These are phyloP conservation scores for Lumbricus terrestris DNA, from an alignment of 2,888 invertebrate species.

Conservation along the genomic window DNA sequence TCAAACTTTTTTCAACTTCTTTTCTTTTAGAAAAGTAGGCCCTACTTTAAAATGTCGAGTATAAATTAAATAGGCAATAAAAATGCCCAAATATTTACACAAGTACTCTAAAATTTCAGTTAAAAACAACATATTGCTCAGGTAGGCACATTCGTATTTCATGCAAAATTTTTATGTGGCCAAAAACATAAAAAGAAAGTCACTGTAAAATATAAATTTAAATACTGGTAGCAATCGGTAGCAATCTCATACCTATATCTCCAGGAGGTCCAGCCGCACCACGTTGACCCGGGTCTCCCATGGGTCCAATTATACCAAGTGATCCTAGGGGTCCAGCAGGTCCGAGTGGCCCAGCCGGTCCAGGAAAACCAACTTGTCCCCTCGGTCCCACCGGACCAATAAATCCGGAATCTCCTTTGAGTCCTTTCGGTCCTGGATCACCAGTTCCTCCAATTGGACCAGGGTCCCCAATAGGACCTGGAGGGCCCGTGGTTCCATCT, in stretches of 20 bases:
- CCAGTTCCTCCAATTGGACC: conserved; percentile 20
- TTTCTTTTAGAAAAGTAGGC: no score
- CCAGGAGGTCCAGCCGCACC: conserved; percentile 17
- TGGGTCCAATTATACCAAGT: background rate
- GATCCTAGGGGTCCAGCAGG: background rate
- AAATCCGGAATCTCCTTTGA: conserved; percentile 7
- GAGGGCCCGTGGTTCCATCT: background rate
- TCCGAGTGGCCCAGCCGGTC: conserved; percentile 21
- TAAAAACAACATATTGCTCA: background rate
- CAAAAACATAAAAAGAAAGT: background rate
- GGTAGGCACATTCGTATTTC: background rate
- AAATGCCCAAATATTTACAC: no score
- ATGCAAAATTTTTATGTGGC: background rate
- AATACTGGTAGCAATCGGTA: background rate
- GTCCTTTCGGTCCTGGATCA: conserved; percentile 8
- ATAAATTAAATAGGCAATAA: no score
- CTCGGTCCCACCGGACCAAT: conserved; percentile 14
- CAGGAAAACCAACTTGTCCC: conserved; percentile 16
- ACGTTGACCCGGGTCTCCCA: background rate
- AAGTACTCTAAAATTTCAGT: background rate
- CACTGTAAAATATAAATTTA: no score
- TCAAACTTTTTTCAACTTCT: no score
- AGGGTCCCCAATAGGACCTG: conserved; percentile 13
- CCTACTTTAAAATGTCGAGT: no score
- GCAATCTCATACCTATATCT: background rate